Conservation (phyloP, 23 tunicate genomes). For the Halocynthia roretzi region DNA sequence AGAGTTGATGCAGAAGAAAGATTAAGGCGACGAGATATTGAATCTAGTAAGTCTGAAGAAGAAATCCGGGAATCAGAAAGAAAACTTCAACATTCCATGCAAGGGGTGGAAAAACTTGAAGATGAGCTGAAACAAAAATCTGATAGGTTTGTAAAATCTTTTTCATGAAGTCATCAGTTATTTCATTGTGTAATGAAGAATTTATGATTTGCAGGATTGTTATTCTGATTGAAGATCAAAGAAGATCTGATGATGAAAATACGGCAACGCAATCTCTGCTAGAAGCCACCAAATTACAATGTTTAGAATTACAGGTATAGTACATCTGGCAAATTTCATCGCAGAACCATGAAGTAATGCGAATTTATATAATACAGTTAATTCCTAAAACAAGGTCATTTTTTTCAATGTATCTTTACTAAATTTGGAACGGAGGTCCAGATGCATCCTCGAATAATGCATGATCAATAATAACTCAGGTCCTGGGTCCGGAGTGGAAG, state of each 20-base stretch:
- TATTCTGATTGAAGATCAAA: conserved; percentile 22
- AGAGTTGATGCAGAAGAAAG: conserved; percentile 65
- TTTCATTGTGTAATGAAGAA: no score
- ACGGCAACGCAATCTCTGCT: conserved; percentile 32
- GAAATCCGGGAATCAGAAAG: conserved; percentile 50
- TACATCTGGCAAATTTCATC: no score
- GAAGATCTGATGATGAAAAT: conserved; percentile 41
- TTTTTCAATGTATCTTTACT: no score
- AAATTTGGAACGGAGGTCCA: no score
- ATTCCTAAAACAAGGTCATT: no score
- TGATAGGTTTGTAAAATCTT: conserved; percentile 42
- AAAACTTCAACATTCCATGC: conserved; percentile 39
- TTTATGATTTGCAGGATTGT: conserved; percentile 12
- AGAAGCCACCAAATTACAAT: conserved; percentile 59
- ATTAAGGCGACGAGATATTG: conserved; percentile 43
- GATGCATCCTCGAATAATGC: no score
- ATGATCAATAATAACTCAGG: no score
- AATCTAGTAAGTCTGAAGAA: conserved; percentile 37
- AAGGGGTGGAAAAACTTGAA: conserved; percentile 30
- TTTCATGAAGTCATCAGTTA: background rate
- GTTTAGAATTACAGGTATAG: conserved; percentile 45
- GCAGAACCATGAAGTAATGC: no score
- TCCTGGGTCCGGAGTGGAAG: no score
- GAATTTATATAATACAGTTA: no score
- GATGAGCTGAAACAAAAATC: conserved; percentile 27